A percentile compares a stretch with the other conserved stretches of the same genome.
Evolutionary conservation across 2,113 vertebrate species (phyloP).

Genomic region (Dasyurus viverrinus): DNA sequence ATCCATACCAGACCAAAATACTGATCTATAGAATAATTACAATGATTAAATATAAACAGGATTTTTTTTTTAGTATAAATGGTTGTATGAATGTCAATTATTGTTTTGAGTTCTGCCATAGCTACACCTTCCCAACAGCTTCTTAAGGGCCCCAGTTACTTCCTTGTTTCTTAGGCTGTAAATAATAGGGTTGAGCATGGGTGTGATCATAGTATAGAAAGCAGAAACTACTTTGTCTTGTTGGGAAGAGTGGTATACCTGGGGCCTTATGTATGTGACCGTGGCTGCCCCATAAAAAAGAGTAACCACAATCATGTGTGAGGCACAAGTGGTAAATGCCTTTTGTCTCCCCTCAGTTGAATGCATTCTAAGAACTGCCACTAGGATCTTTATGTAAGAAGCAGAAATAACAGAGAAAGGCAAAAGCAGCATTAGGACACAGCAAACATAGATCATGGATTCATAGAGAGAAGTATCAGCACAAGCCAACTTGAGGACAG

Average conservation of each 20-base stretch:
- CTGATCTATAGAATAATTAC: not conserved
- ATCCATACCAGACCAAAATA: not conserved
- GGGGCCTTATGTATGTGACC: conserved; percentile 69
- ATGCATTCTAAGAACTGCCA: conserved; percentile 15
- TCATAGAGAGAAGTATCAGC: conserved; percentile 69
- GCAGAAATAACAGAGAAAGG: conserved; percentile 65
- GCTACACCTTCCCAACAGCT: conserved; percentile 51
- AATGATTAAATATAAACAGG: not conserved
- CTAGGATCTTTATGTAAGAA: conserved; percentile 61
- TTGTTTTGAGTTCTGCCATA: not conserved
- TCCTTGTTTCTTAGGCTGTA: conserved; percentile 77
- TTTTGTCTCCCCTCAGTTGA: conserved; percentile 42
- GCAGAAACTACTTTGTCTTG: conserved; percentile 75
- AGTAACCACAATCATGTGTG: conserved; percentile 55
- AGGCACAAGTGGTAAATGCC: conserved; percentile 69
- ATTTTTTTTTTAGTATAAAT: not conserved
- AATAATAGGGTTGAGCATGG: conserved; percentile 74
- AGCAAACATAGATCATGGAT: conserved; percentile 65
- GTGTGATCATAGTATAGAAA: conserved; percentile 75
- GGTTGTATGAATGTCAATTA: not conserved
- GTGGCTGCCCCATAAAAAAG: conserved; percentile 60
- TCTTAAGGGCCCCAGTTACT: conserved; percentile 59
- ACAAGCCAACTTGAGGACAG: no score
- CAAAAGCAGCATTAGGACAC: conserved; percentile 65
- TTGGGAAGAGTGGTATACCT: conserved; percentile 68